Conservation (phyloP, 2,888 invertebrate genomes). For the Hedychridium roseum region DNA sequence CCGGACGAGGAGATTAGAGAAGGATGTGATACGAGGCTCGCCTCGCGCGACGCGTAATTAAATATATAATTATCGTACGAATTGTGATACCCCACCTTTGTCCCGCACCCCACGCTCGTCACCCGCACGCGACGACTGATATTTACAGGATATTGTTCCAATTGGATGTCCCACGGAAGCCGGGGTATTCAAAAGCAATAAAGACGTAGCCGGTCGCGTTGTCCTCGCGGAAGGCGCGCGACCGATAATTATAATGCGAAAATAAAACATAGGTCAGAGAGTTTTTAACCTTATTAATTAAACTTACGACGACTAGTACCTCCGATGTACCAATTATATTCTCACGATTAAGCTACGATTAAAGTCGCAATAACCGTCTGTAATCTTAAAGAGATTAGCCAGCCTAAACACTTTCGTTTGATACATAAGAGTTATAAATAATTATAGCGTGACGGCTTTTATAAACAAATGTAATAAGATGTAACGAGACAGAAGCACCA, state of each 20-base stretch:
- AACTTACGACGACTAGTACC: slow-evolving; percentile 25
- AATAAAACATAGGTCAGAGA: slow-evolving; percentile 29
- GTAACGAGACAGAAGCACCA: slow-evolving; percentile 22
- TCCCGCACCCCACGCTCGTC: slow-evolving; percentile 4
- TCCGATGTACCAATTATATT: slow-evolving; percentile 15
- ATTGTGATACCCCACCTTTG: slow-evolving; percentile 50
- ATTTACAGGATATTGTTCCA: slow-evolving; percentile 64
- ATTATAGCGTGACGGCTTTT: slow-evolving; percentile 31
- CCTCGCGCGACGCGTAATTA: slow-evolving; percentile 34
- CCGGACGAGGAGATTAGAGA: too few species aligned
- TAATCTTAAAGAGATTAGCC: not conserved
- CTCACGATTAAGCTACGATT: slow-evolving; percentile 4
- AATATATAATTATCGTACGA: slow-evolving; percentile 37
- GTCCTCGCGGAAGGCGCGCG: slow-evolving; percentile 25
- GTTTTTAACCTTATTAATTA: slow-evolving; percentile 37
- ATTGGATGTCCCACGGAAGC: slow-evolving; percentile 61
- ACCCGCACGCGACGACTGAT: slow-evolving; percentile 52
- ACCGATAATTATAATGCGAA: slow-evolving; percentile 23
- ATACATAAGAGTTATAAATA: not conserved
- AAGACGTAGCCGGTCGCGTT: slow-evolving; percentile 49
- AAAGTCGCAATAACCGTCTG: slow-evolving; percentile 7
- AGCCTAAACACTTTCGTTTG: not conserved
- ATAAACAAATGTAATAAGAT: slow-evolving; percentile 24
- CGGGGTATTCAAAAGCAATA: slow-evolving; percentile 64
- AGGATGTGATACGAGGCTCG: slow-evolving; percentile 41